A percentile compares a stretch with the other conserved stretches of the same genome.
Evolutionary conservation across 1,140 invertebrate species (phyloP).

Genomic region (Apis laboriosa): DNA sequence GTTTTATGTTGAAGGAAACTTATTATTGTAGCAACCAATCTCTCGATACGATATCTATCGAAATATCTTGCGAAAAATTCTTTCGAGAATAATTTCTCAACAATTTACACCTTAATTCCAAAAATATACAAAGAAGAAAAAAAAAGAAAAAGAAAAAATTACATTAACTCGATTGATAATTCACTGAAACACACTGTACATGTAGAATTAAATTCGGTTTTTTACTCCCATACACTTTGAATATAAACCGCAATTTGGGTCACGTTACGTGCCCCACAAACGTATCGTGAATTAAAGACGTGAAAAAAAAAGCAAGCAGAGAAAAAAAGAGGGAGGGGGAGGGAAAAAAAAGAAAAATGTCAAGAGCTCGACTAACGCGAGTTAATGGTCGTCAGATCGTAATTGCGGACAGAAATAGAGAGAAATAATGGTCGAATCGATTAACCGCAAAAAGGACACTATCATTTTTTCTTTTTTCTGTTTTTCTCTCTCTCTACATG

Average conservation of each 20-base stretch:
- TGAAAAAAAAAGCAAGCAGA: background rate
- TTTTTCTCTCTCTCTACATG: too few relatives aligned
- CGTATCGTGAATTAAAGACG: too few relatives aligned
- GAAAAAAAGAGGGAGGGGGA: too few relatives aligned
- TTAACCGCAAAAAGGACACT: background rate
- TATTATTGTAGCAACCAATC: too few relatives aligned
- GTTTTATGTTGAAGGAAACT: too few relatives aligned
- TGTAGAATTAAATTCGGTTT: background rate
- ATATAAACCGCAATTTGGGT: background rate
- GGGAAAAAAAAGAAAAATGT: background rate
- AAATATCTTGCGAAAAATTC: too few relatives aligned
- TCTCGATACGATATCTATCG: too few relatives aligned
- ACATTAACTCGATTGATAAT: too few relatives aligned
- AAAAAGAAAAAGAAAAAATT: background rate
- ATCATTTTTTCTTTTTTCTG: background rate
- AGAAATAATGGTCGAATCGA: background rate
- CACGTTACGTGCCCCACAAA: background rate
- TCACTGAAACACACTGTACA: too few relatives aligned
- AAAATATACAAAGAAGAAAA: background rate
- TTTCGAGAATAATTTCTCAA: too few relatives aligned
- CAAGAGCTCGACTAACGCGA: background rate
- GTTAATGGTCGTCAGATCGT: background rate
- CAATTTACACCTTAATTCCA: too few relatives aligned
- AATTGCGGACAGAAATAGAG: background rate
- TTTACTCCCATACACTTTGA: background rate